Conservation (phyloP, 2,888 invertebrate genomes). For the Macropis europaea region DNA sequence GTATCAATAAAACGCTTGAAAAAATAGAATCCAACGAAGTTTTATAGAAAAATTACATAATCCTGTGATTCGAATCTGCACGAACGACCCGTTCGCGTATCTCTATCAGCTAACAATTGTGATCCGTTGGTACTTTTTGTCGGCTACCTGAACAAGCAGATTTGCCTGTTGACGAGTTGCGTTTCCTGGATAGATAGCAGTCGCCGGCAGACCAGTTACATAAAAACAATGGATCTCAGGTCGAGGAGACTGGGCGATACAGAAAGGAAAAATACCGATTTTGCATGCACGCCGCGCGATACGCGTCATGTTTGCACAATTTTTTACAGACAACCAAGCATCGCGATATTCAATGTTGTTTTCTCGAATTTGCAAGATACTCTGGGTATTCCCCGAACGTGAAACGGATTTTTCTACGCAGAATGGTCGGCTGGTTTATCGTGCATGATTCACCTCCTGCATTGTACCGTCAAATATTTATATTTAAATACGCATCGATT, state of each 20-base stretch:
- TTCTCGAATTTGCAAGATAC: neutral
- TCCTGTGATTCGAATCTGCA: neutral
- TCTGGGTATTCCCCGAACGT: neutral
- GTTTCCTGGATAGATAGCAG: slow-evolving; percentile 37
- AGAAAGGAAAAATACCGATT: neutral
- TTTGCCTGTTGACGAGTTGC: slow-evolving; percentile 29
- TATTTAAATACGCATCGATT: slow-evolving; percentile 7
- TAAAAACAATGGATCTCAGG: slow-evolving; percentile 15
- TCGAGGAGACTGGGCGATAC: neutral
- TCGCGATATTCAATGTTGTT: neutral
- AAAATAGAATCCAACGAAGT: neutral
- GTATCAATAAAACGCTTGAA: neutral
- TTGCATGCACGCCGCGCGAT: neutral
- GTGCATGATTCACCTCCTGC: neutral
- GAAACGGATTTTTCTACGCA: neutral
- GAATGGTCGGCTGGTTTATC: neutral
- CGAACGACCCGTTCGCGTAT: neutral
- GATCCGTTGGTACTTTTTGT: slow-evolving; percentile 9
- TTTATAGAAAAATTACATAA: slow-evolving; percentile 3
- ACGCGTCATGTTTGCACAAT: neutral
- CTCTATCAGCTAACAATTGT: slow-evolving; percentile 14
- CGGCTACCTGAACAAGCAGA: slow-evolving; percentile 30
- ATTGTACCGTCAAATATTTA: neutral
- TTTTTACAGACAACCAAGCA: neutral
- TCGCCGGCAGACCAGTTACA: slow-evolving; percentile 11